Base-by-base conservation (phyloP, 2,888 invertebrate genomes). In the Calephelis perditalis region DNA sequence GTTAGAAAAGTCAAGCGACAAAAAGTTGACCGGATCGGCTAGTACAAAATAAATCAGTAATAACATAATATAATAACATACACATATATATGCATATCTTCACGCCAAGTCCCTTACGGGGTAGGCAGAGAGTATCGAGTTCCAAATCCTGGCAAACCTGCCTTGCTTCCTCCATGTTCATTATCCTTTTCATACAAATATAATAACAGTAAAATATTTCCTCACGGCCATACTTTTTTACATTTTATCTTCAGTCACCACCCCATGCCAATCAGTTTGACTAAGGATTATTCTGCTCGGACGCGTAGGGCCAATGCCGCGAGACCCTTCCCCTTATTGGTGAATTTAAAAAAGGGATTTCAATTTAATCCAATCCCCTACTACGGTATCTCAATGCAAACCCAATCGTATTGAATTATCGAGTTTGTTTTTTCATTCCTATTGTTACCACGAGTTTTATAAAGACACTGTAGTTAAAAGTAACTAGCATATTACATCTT, bases 321-420 rank as follows among this genome's bases (percentile, higher is more conserved):
- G 72, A 70, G 77, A 78, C 84, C 84, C 85, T 78, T 85, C 83
- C 82, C 85, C 81, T 75, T 78, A 86, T 88, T 86, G 87, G 88
- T 84, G 84, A 85, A 86, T 88, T 86, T 84, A 78, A 86, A 89
- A 86, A 86, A 81, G 82, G 85, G 84, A 88, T 85, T 88, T 81
- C 79, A 84, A 85, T 86, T 86, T 84, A 82, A 87, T 84, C 79
- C 75, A 78, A 78, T 88, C 87, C 86, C 87, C 85, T 81, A 82
- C 74, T 72, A 76, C 75, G 65, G 77, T 71, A 26, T 35, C 52
- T 54, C 9, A 35, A n/a, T 54, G 7, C n/a, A 35, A 11, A 35
- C 36, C 52, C 52, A 54, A 54, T 9, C 44, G 52, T 47, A 47
- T 60, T 55, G 10, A 36, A 54, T 36, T 8, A 9, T 47, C 36